These are phyloP conservation scores for Pseudomyrmex dendroicus DNA, from an alignment of 1,140 invertebrate genomes.

Conservation along the genomic window DNA sequence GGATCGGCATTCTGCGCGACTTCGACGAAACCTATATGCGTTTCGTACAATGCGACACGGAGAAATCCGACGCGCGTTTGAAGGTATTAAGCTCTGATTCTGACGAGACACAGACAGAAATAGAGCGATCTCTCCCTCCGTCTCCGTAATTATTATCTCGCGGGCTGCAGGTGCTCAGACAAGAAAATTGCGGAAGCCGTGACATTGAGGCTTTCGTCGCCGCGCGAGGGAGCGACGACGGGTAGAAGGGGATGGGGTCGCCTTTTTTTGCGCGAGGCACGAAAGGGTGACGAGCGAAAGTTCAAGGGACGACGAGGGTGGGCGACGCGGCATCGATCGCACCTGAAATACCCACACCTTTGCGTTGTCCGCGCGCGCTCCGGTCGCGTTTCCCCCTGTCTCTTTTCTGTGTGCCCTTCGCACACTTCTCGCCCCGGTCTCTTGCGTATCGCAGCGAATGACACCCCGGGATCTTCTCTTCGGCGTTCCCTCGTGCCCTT, in stretches of 20 bases:
- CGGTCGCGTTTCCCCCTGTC: slow-evolving; percentile 34
- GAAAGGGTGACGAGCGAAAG: slow-evolving; percentile 57
- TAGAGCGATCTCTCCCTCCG: neutral
- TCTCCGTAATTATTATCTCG: slow-evolving; percentile 43
- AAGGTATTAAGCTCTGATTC: neutral
- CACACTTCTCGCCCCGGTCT: neutral
- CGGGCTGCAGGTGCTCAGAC: slow-evolving; percentile 54
- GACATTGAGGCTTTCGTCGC: slow-evolving; percentile 69
- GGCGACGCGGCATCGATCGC: slow-evolving; percentile 74
- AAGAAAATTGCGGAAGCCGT: slow-evolving; percentile 69
- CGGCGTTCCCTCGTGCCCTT: slow-evolving; percentile 26
- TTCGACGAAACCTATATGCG: neutral
- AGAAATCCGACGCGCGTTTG: slow-evolving; percentile 6
- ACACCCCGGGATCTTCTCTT: slow-evolving; percentile 38
- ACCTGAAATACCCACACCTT: slow-evolving; percentile 70
- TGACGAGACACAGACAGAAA: neutral
- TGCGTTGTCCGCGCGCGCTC: slow-evolving; percentile 40
- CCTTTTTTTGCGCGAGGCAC: slow-evolving; percentile 29
- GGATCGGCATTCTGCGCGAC: slow-evolving; percentile 26
- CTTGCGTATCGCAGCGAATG: neutral
- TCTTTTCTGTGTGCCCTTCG: slow-evolving; percentile 30
- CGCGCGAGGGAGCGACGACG: slow-evolving; percentile 14
- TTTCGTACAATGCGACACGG: neutral
- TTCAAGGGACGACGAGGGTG: slow-evolving; percentile 59
- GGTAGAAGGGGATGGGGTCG: slow-evolving; percentile 3